phyloP scores from a whole-genome alignment of 2,113 vertebrate species.

The Corythoichthys intestinalis region DNA sequence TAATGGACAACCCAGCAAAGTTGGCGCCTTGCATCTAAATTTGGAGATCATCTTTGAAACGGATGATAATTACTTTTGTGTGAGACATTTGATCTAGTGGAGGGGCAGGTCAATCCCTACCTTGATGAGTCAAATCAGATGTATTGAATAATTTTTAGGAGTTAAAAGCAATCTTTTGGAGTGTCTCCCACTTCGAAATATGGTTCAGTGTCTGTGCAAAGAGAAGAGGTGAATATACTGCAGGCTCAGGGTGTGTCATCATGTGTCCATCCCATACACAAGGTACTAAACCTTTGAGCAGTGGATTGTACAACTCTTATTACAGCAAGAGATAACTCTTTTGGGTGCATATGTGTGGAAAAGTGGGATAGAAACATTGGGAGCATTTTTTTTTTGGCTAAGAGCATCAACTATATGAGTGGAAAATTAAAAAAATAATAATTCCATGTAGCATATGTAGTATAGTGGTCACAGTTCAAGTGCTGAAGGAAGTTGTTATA shows the following conservation, averaged over 20 bases:
- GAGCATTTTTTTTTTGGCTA: too few species aligned
- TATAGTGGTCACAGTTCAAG: not conserved
- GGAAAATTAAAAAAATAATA: too few species aligned
- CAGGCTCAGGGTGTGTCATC: not conserved
- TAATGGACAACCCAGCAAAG: not conserved
- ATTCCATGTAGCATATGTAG: not conserved
- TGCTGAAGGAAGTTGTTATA: not conserved
- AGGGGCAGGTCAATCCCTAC: not conserved
- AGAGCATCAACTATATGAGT: too few species aligned
- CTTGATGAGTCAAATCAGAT: not conserved
- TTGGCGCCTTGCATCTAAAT: not conserved
- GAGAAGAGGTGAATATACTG: not conserved
- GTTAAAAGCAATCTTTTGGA: not conserved
- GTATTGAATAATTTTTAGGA: not conserved
- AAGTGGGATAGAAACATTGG: not conserved
- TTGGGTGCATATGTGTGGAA: not conserved
- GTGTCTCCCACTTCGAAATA: not conserved
- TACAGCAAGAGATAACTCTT: not conserved
- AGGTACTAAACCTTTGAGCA: not conserved
- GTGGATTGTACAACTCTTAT: not conserved
- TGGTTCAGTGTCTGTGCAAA: not conserved
- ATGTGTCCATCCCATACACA: not conserved
- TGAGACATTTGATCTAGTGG: not conserved
- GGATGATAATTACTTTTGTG: not conserved
- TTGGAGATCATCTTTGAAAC: not conserved